Evolutionary conservation across 2,113 vertebrate species (phyloP), one percentile per base, ranked within the genome.

Genomic region (Alethe diademata): DNA sequence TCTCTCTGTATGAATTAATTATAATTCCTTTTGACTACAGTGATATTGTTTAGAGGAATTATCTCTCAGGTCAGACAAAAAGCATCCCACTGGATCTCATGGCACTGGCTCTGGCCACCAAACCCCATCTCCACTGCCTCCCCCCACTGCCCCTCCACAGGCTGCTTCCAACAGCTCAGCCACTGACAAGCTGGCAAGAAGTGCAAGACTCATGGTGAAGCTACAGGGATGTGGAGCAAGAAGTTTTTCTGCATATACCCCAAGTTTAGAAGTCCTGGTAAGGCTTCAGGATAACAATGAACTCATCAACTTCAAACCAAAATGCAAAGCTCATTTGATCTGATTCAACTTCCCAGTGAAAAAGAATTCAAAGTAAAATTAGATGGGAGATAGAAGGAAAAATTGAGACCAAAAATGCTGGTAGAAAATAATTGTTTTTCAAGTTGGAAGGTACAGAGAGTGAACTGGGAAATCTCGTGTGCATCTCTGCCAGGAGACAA

Each of bases 1-100:
- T 95, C 53, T 96, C 61, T 67, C 22, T 93, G 74, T 97, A 95
- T 97, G 87, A 98, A 97, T 97, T 97, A 97, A 97, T 97, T 97
- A 95, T 93, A 86, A 93, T 79, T 95, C 80, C 81, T 95, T 90
- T 97, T 96, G 93, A 96, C 93, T 97, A 28, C n/a, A 75, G 89
- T 94, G 87, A 97, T 97, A 97, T 80, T 97, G 95, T 97, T 98
- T 97, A 93, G 95, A 96, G 82, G 96, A 97, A 97, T 95, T 96
- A 94, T 97, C 94, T 96, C 80, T 97, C 45, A 94, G 95, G 96
- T 97, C 83, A 95, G 83, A 95, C 94, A 82, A 38, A 66, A 38
- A 64, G 43, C 33, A 74, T 11, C 11, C 23, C 5, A 2, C 2
- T 47, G 29, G 9, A 29, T 48, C 56, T 93, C 36, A 11, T 18